phyloP scores from a whole-genome alignment of 2,888 invertebrate genomes.

The Lissocephala sabroskyi region DNA sequence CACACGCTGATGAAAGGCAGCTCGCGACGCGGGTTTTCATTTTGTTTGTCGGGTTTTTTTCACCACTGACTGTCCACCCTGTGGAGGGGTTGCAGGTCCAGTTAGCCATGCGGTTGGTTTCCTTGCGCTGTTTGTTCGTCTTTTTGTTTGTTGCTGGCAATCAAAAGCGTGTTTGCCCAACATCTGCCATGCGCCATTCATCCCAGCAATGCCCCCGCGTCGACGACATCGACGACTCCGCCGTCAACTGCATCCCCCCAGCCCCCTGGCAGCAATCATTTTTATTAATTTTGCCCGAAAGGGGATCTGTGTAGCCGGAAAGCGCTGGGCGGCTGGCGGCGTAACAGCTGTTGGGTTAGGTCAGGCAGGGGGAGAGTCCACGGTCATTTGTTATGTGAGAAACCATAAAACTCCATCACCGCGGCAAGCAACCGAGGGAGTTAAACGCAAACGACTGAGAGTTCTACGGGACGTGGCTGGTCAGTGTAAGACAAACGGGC shows the following conservation, averaged over 20 bases:
- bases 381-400: slow-evolving; percentile 35
- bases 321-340: slow-evolving; percentile 7
- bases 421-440: not conserved
- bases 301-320: slow-evolving; percentile 47
- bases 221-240: slow-evolving; percentile 5
- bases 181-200: slow-evolving; percentile 62
- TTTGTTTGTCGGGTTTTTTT: too few species aligned
- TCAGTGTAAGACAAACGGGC: too few species aligned
- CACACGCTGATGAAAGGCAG: slow-evolving; percentile 51
- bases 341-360: too few species aligned
- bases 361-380: not conserved
- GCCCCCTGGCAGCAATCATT: slow-evolving; percentile 51
- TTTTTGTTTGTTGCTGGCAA: slow-evolving; percentile 40
- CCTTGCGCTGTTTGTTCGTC: slow-evolving; percentile 3
- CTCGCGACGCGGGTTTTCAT: too few species aligned
- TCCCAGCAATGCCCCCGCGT: slow-evolving; percentile 14
- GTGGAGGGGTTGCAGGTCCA: too few species aligned
- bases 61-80: too few species aligned
- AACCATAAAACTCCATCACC: slow-evolving; percentile 34
- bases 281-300: slow-evolving; percentile 59
- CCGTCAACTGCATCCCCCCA: slow-evolving; percentile 26
- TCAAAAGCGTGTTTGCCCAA: slow-evolving; percentile 59
- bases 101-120: slow-evolving; percentile 6
- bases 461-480: too few species aligned
- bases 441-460: too few species aligned